A percentile compares a stretch with the other conserved stretches of the same genome.
phyloP scores from a whole-genome alignment of 2,888 invertebrate species.

The Stenotaenia linearis region DNA sequence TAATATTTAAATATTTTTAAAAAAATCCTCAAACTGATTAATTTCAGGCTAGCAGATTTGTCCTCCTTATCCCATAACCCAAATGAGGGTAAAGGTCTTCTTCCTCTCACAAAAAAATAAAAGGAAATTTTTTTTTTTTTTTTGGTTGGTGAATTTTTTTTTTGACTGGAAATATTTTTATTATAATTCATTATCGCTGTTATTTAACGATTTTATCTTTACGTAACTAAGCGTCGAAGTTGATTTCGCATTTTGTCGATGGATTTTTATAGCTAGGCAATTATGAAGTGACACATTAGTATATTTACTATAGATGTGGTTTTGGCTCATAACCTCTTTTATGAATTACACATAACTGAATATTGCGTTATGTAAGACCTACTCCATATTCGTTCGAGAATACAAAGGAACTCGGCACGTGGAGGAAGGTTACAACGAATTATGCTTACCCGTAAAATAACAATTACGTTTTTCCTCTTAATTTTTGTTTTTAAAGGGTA shows the following conservation, averaged over 20 bases:
- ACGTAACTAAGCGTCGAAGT: not conserved
- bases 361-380: conserved; percentile 26
- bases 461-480: not conserved
- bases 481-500: not conserved
- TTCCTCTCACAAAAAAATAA: not conserved
- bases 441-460: not conserved
- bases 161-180: not conserved
- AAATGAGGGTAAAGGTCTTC: conserved; percentile 16
- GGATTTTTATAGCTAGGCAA: not conserved
- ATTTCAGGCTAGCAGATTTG: conserved; percentile 5
- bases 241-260: not conserved
- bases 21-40: not conserved
- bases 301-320: conserved; percentile 20
- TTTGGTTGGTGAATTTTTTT: not conserved
- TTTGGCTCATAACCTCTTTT: conserved; percentile 23
- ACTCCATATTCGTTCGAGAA: conserved; percentile 20
- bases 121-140: not conserved
- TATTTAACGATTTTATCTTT: not conserved
- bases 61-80: conserved; percentile 23
- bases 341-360: conserved; percentile 26
- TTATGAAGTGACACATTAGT: conserved; percentile 23
- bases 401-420: conserved; percentile 17
- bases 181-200: not conserved
- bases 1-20: no score
- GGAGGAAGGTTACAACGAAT: not conserved